Base-by-base conservation (phyloP, 1,140 invertebrate species). In the Adoxophyes honmai region DNA sequence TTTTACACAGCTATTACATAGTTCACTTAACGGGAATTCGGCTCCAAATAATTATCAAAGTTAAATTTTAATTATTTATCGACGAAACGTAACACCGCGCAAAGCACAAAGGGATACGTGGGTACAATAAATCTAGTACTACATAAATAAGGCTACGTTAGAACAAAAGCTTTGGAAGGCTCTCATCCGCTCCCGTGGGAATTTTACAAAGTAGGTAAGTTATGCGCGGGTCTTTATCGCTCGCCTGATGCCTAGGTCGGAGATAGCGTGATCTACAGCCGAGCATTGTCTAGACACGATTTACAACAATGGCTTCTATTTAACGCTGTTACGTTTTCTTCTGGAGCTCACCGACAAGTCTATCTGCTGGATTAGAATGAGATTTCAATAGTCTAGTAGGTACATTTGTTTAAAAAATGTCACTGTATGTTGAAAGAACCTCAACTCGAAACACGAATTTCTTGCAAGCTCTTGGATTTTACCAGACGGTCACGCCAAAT, bases 181-280 rank as follows among this genome's bases (percentile, higher is more conserved):
- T 21, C 16, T 13, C 21, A 48, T 48, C 42, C 18, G 21, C n/a
- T 48, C 42, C 42, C 6, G 15, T 21, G 42, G 42, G 21, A 48
- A 48, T 28, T 48, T 48, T 48, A 18, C 42, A 48, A 48, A 33
- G 42, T 48, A 48, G 10, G 42, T 48, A 48, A 48, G 42, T 33
- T 48, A 48, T 48, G 18, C 16, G 18, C 42, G 42, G 18, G 10
- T 5, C 42, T 48, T 48, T 28, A 48, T 21, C 16, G 8, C 21
- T 11, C 11, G 38, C 38, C 14, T 10, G 42, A 33, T 9, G 13
- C 39, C 21, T 48, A 48, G 42, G 42, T n/a, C 21, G 18, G 42
- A 21, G 39, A 18, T 21, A 28, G 42, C 42, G 42, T 28, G 42
- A 48, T 48, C 21, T 28, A 28, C 6, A 28, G 21, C 21, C 21